Base-by-base conservation (phyloP, 2,113 vertebrate genomes). In the Cyphomyrus discorhynchus region DNA sequence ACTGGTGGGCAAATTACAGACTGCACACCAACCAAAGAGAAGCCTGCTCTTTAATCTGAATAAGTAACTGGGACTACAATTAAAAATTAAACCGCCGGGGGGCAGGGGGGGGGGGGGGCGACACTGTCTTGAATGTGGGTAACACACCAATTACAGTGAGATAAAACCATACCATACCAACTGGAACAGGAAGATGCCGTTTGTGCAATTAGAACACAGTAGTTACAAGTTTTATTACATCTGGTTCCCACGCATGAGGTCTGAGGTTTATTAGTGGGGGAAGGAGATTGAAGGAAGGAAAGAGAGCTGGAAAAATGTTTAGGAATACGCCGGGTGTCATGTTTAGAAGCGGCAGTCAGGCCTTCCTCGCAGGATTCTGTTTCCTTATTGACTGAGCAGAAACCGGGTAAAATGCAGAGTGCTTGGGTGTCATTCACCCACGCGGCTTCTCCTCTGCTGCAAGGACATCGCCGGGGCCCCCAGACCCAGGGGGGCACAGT, bases 1-100 rank as follows among this genome's bases (percentile, higher is more conserved):
- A 89, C 39, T 27, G 80, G n/a, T 17, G 39, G 89, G 53, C 89
- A 85, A 89, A 89, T 89, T 85, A 84, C 89, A 89, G 89, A 52
- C 89, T 85, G 77, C 21, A 31, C 24, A n/a, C 52, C 27, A 52
- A 89, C 9, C 70, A 56, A 13, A 21, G 77, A 45, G 11, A 62
- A 46, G 31, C 35, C 74, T 50, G 11, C 35, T 89, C 49, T 56
- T 82, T 82, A 80, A 56, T 39, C 70, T 47, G 35, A 89, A 80
- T 83, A 56, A 45, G 50, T 46, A 42, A 62, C 52, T 19, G 89
- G 77, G 3, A 19, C 77, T 85, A 31, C 77, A 47, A 89, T 84
- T 85, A 89, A 56, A 80, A 62, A 84, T 62, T 24, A 62, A 42
- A 85, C 19, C 3, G 21, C 53, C n/a, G n/a, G 4, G 13, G 85